Conservation (phyloP, 2,113 vertebrate species). For the Erinaceus europaeus region DNA sequence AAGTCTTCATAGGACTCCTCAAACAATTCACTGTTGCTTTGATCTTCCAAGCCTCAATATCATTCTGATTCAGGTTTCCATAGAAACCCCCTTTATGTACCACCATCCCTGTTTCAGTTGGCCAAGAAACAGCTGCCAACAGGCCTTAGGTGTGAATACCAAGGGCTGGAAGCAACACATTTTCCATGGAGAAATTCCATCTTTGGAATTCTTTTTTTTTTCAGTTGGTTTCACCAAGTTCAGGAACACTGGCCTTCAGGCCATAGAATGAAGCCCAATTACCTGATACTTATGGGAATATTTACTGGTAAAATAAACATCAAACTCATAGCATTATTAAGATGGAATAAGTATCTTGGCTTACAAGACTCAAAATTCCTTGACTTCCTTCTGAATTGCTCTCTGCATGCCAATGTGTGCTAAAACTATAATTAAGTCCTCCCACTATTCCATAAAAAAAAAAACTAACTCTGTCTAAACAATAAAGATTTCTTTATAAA, state of each 20-base stretch:
- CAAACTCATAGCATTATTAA: constrained; percentile 51
- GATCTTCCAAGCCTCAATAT: constrained; percentile 36
- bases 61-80: constrained; percentile 58
- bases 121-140: constrained; percentile 46
- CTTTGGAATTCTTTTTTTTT: constrained; percentile 61
- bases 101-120: constrained; percentile 26
- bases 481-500: constrained; percentile 39
- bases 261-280: constrained; percentile 59
- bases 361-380: constrained; percentile 52
- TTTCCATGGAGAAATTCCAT: constrained; percentile 69
- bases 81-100: constrained; percentile 55
- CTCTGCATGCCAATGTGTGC: constrained; percentile 34
- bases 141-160: constrained; percentile 66
- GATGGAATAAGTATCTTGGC: constrained; percentile 50
- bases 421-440: constrained; percentile 61
- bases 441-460: constrained; percentile 22
- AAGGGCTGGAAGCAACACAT: constrained; percentile 30
- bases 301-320: constrained; percentile 62
- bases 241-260: constrained; percentile 51
- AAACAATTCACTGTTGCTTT: constrained; percentile 48
- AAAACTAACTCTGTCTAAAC: constrained; percentile 45
- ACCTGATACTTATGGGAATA: constrained; percentile 29
- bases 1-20: not conserved
- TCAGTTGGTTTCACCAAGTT: constrained; percentile 60
- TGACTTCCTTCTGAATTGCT: constrained; percentile 46